Conservation (phyloP, 2,888 invertebrate species). For the Buathra laborator region DNA sequence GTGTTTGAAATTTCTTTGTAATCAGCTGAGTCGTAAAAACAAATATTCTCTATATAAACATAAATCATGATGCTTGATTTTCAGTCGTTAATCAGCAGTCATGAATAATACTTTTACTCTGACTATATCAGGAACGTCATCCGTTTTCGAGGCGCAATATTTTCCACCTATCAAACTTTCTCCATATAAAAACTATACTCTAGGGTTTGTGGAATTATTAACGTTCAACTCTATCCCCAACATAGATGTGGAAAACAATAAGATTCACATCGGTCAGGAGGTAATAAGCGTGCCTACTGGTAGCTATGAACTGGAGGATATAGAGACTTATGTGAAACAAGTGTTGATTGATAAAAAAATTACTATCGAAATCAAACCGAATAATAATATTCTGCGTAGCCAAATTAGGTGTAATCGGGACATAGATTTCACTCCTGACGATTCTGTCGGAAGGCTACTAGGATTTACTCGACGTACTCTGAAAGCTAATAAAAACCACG, state of each 20-base stretch:
- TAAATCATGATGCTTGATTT: neutral
- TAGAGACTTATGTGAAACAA: slow-evolving; percentile 71
- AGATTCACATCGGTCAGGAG: slow-evolving; percentile 60
- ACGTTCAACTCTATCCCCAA: slow-evolving; percentile 80
- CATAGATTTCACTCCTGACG: slow-evolving; percentile 60
- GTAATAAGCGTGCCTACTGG: slow-evolving; percentile 75
- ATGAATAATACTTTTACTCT: slow-evolving; percentile 73
- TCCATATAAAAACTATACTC: slow-evolving; percentile 71
- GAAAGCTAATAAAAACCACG: slow-evolving; percentile 47
- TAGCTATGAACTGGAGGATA: slow-evolving; percentile 79
- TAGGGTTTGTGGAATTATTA: slow-evolving; percentile 77
- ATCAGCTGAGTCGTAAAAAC: slow-evolving; percentile 34
- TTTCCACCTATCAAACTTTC: slow-evolving; percentile 75
- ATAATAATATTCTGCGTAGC: slow-evolving; percentile 77
- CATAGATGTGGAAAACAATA: slow-evolving; percentile 76
- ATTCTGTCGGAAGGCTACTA: slow-evolving; percentile 72
- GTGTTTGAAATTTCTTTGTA: slow-evolving; percentile 64
- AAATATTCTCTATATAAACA: slow-evolving; percentile 38
- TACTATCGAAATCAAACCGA: slow-evolving; percentile 65
- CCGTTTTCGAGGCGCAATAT: slow-evolving; percentile 71
- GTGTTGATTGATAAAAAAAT: slow-evolving; percentile 27
- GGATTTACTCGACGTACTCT: slow-evolving; percentile 69
- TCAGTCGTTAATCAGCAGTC: slow-evolving; percentile 8
- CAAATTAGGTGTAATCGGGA: slow-evolving; percentile 64
- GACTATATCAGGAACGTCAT: slow-evolving; percentile 73